A percentile compares a stretch with the other conserved stretches of the same genome.
Conservation (phyloP, 1,140 invertebrate genomes). For the Drosophila pseudoobscura region DNA sequence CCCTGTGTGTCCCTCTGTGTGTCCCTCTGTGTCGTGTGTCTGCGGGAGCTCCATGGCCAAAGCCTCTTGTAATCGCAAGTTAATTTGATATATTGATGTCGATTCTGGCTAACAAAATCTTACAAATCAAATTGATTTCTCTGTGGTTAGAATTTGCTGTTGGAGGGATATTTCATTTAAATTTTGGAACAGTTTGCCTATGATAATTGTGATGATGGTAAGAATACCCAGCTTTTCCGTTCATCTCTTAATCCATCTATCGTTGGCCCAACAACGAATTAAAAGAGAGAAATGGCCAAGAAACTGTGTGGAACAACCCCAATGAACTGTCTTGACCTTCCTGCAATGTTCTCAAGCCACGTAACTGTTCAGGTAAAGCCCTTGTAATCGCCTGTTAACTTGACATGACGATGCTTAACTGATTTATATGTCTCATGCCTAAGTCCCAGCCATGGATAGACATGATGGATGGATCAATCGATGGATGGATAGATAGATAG, state of each 20-base stretch:
- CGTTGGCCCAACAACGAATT: too few species aligned
- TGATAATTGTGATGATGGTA: too few species aligned
- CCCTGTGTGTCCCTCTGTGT: not conserved
- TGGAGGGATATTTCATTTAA: too few species aligned
- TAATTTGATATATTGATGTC: constrained; percentile 53
- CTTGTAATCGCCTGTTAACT: constrained; percentile 61
- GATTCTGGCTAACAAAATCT: not conserved
- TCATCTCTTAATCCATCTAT: not conserved
- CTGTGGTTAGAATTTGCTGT: not conserved
- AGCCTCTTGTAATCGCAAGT: constrained; percentile 66
- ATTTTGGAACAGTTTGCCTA: too few species aligned
- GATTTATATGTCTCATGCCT: constrained; percentile 51
- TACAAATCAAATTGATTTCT: not conserved
- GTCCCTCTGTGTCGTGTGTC: not conserved
- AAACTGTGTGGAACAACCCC: not conserved
- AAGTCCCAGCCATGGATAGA: constrained; percentile 51
- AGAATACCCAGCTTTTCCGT: too few species aligned
- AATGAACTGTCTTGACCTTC: constrained; percentile 9
- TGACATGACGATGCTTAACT: constrained; percentile 59
- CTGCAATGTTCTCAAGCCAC: constrained; percentile 2
- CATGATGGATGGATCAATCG: constrained; percentile 38
- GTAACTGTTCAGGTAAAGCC: constrained; percentile 47
- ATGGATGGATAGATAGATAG: constrained; percentile 11
- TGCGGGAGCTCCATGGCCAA: constrained; percentile 24
- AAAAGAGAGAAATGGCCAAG: not conserved